Evolutionary conservation across 2,797 vertebrate species (phyloP), one percentile per base, ranked within the genome.

Genomic region (Halcyon smyrnensis): DNA sequence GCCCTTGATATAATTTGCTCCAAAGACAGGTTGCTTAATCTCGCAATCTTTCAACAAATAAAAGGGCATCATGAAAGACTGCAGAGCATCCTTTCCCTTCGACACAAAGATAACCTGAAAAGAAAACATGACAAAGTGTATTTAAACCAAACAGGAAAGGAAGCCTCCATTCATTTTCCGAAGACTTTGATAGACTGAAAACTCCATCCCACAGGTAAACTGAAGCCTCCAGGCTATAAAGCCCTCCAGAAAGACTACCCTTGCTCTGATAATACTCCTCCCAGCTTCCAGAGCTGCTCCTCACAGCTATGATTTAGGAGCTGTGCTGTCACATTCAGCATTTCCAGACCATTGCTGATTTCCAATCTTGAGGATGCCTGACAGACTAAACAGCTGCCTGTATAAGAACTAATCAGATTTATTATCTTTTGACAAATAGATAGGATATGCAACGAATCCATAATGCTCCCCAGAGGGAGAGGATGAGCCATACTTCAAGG

Each of bases 51-150:
- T 99, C 97, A 99, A 98, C 93, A 99, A 98, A 95, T 99, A 99
- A 94, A 99, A 99, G 4, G 99, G 99, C 99, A 99, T 99, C 99
- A 99, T 99, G 63, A 99, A 99, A 28, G 99, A 99, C 97, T 98
- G 98, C 97, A 99, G 98, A 10, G 98, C 95, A 62, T 99, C 99
- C 70, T 97, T 98, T 12, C 98, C 99, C 98, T 99, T 99, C 1
- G 99, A 99, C 96, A 99, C 80, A 95, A 99, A 99, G 97, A 99
- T 99, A 94, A 99, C 97, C 99, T 99, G 97, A 30, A 75, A 71
- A 84, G 59, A 70, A 95, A 81, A 82, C 30, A 4, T 93, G 17
- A 85, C 21, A 50, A 62, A 45, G 51, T 4, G 15, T 30, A 17
- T 17, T 70, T 48, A 84, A 68, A 89, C n/a, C 65, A 75, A 79